Evolutionary conservation across 2,797 vertebrate species (phyloP).

Genomic region (Lepidocolaptes lacrymiger): DNA sequence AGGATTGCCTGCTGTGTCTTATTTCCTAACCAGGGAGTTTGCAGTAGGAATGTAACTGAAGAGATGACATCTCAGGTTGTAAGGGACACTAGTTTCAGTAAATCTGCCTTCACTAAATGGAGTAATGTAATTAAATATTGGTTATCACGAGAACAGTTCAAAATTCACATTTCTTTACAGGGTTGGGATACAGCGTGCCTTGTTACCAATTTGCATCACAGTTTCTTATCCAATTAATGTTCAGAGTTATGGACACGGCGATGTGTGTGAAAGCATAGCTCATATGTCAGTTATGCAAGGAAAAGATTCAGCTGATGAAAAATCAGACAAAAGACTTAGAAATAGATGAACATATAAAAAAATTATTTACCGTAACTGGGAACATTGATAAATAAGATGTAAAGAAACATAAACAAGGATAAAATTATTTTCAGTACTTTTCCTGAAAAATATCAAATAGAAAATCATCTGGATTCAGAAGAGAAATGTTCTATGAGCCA

Average conservation of each 20-base stretch:
- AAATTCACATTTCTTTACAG: constrained; percentile 38
- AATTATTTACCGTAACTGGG: not conserved
- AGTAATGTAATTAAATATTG: constrained; percentile 3
- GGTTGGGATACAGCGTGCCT: not conserved
- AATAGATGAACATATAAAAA: not conserved
- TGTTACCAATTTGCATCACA: constrained; percentile 43
- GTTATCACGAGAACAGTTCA: constrained; percentile 42
- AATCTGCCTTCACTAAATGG: not conserved
- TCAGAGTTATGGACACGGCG: constrained; percentile 9
- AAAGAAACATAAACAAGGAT: not conserved
- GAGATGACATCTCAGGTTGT: not conserved
- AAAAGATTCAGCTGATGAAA: constrained; percentile 23
- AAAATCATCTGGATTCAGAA: not conserved
- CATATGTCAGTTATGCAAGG: constrained; percentile 19
- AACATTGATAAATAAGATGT: not conserved
- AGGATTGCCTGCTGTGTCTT: not conserved
- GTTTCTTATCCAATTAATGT: constrained; percentile 48
- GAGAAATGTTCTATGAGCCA: not conserved
- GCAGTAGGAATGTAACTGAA: not conserved
- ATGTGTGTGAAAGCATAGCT: not conserved
- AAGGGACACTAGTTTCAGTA: not conserved
- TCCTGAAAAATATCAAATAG: not conserved
- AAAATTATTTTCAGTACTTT: not conserved
- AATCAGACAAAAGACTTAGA: not conserved
- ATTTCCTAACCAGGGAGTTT: not conserved